Evolutionary conservation across 2,113 vertebrate genomes (phyloP), one percentile per base, ranked within the genome.

Genomic region (Psilopogon haemacephalus): DNA sequence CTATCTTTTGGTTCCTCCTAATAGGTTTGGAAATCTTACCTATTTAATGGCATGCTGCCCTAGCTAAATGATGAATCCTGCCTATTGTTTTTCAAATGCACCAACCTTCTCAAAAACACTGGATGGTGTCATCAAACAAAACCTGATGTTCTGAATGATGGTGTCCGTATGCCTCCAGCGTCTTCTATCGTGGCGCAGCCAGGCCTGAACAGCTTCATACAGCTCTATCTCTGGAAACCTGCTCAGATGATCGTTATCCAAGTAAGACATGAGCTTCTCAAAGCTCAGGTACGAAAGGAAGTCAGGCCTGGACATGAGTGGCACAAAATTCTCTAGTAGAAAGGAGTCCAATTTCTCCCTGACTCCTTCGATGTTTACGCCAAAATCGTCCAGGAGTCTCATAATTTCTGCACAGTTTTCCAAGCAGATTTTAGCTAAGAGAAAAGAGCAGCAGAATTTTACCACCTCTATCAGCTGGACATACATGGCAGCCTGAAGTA

Each of bases 321-420:
- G 99, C 82, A 99, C 99, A 94, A 99, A 99, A 98, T 99, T 99
- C 92, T 99, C 98, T 55, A 99, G 98, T 17, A 99, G 98, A 97
- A 99, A 99, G 95, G 98, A 96, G 86, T 99, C 99, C 73, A 99
- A 95, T 96, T 99, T 99, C 98, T 99, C 99, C 97, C 99, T 98
- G 92, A 99, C 99, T 89, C 99, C 99, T 97, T 99, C 99, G 93
- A 99, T 99, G 74, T 99, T 99, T 93, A 99, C 99, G 95, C 99
- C 99, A 88, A 99, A 99, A 98, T 99, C 99, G 97, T 99, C 99
- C 98, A 99, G 98, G 79, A 99, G 98, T 84, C 99, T 98, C 99
- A 99, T 99, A 93, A 99, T 99, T 98, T 99, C 99, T 23, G 99
- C 99, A 92, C 99, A 99, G 97, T 99, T 99, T 97, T 99, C 99